phyloP scores from a whole-genome alignment of 2,888 invertebrate species.

The Chymomyza amoena region DNA sequence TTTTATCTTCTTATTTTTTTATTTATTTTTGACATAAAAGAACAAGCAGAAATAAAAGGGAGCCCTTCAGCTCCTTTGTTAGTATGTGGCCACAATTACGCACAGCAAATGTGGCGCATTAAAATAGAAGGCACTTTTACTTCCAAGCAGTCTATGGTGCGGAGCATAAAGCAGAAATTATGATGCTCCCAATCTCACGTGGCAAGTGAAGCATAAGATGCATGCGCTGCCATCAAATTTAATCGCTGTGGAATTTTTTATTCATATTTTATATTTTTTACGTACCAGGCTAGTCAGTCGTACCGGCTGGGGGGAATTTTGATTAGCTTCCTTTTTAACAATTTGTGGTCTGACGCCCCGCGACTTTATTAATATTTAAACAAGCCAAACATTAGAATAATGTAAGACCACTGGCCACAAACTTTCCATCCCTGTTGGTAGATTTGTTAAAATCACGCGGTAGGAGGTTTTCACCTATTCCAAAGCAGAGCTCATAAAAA shows the following conservation, averaged over 20 bases:
- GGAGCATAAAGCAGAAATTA: not conserved
- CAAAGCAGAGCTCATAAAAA: not conserved
- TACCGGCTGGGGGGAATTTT: constrained; percentile 53
- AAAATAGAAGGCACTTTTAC: constrained; percentile 6
- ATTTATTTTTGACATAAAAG: constrained; percentile 9
- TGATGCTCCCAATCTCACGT: not conserved
- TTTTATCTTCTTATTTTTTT: constrained; percentile 22
- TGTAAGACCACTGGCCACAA: constrained; percentile 12
- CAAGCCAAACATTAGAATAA: constrained; percentile 62
- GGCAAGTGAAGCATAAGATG: constrained; percentile 54
- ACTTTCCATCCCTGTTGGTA: not conserved
- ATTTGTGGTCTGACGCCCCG: constrained; percentile 52
- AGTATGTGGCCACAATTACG: constrained; percentile 71
- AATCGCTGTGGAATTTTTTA: constrained; percentile 74
- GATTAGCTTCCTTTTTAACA: constrained; percentile 73
- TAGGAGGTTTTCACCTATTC: constrained; percentile 63
- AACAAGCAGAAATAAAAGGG: not conserved
- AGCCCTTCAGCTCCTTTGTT: constrained; percentile 43
- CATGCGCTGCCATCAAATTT: constrained; percentile 70
- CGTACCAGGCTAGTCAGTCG: not conserved
- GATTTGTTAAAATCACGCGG: not conserved
- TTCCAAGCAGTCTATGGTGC: not conserved
- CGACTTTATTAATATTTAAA: constrained; percentile 70
- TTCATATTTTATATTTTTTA: not conserved
- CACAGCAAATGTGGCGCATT: constrained; percentile 26